Evolutionary conservation across 2,888 invertebrate genomes (phyloP).

Genomic region (Argyresthia goedartella): DNA sequence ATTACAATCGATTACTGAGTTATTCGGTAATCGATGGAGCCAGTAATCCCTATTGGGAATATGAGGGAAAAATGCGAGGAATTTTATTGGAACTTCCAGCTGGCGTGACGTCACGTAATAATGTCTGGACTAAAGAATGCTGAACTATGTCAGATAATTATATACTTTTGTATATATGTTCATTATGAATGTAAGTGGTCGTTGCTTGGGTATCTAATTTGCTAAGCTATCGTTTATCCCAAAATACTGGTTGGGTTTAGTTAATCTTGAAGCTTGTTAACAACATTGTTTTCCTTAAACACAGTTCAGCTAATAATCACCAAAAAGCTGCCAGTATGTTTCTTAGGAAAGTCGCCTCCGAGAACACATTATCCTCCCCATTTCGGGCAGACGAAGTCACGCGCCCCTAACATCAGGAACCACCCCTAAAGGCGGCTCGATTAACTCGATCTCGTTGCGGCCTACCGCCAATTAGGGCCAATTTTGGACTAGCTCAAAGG

Average conservation of each 20-base stretch:
- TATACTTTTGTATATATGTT: not conserved
- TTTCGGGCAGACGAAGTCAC: conserved; percentile 1
- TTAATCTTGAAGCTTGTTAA: not conserved
- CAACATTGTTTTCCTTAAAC: conserved; percentile 1
- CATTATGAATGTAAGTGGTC: not conserved
- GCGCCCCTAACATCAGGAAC: conserved; percentile 1
- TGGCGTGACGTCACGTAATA: conserved; percentile 21
- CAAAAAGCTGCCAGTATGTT: not conserved
- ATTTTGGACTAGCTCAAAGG: conserved; percentile 61
- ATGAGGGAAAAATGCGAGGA: conserved; percentile 25
- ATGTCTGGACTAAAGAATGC: conserved; percentile 11
- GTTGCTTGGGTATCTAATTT: not conserved
- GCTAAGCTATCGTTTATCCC: not conserved
- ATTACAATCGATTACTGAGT: conserved; percentile 64
- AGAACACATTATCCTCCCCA: conserved; percentile 2
- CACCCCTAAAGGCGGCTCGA: conserved; percentile 14
- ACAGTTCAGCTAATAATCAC: too few relatives aligned
- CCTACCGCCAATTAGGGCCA: conserved; percentile 54
- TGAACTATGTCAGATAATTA: conserved; percentile 3
- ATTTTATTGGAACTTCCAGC: conserved; percentile 29
- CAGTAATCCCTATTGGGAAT: conserved; percentile 36
- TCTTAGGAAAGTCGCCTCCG: not conserved
- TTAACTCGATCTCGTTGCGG: conserved; percentile 31
- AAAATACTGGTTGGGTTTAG: not conserved
- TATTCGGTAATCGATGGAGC: conserved; percentile 52